Evolutionary conservation across 2,888 invertebrate species (phyloP).

Genomic region (Harpalus rufipes): DNA sequence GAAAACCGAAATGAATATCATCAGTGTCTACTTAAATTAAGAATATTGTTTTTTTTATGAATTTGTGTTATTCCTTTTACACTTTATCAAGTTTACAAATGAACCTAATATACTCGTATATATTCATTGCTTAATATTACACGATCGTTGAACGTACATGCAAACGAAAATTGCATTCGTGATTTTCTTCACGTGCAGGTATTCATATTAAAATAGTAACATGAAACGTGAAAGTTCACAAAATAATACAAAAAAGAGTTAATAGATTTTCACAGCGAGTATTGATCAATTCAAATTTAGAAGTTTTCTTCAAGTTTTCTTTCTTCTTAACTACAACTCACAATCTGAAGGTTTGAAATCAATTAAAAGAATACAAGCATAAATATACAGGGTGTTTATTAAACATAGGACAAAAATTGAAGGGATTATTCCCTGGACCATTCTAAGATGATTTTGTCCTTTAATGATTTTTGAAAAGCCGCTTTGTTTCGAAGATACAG

Average conservation of each 20-base stretch:
- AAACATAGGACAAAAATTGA: too few relatives aligned
- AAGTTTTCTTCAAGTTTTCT: neutral
- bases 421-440: too few relatives aligned
- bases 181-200: neutral
- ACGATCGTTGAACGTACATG: neutral
- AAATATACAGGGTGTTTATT: too few relatives aligned
- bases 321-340: too few relatives aligned
- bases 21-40: too few relatives aligned
- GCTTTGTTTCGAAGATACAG: too few relatives aligned
- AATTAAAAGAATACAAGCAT: too few relatives aligned
- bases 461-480: too few relatives aligned
- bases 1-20: too few relatives aligned
- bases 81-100: neutral
- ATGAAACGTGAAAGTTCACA: conserved; percentile 18
- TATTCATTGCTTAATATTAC: neutral
- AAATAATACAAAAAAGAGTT: neutral
- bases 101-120: neutral
- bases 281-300: neutral
- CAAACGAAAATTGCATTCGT: neutral
- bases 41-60: too few relatives aligned
- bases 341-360: too few relatives aligned
- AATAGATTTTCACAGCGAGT: neutral
- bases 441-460: too few relatives aligned
- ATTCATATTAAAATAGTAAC: conserved; percentile 4
- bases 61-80: neutral